These are phyloP conservation scores for Oconnorella tubifera DNA, from an alignment of 2,888 invertebrate species.

Conservation along the genomic window DNA sequence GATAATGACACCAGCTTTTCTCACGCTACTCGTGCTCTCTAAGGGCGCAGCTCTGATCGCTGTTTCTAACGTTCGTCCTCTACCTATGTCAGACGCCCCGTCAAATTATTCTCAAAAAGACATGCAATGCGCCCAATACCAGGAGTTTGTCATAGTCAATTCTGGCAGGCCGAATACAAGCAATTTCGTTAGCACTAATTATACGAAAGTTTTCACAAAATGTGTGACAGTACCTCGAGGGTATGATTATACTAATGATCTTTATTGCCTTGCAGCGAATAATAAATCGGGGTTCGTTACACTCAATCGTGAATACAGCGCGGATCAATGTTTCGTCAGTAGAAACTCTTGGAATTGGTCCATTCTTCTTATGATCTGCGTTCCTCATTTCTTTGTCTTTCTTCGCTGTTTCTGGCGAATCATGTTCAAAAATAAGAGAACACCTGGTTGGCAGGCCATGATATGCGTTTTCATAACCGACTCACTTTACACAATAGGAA, in stretches of 20 bases:
- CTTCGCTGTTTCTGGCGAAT: slow-evolving; percentile 21
- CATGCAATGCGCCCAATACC: not conserved
- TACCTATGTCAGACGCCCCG: not conserved
- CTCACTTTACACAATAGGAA: slow-evolving; percentile 66
- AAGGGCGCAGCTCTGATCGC: slow-evolving; percentile 28
- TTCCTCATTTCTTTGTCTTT: slow-evolving; percentile 20
- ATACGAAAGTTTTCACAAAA: not conserved
- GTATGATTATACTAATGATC: not conserved
- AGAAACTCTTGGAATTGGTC: slow-evolving; percentile 28
- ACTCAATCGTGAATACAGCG: not conserved
- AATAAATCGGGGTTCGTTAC: not conserved
- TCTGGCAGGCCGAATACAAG: no score
- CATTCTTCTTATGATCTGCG: slow-evolving; percentile 16
- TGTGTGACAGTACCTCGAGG: slow-evolving; percentile 4
- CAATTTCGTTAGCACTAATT: not conserved
- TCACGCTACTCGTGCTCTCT: slow-evolving; percentile 57
- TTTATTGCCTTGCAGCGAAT: slow-evolving; percentile 4
- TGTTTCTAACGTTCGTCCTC: slow-evolving; percentile 13
- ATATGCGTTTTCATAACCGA: slow-evolving; percentile 45
- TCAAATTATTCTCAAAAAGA: not conserved
- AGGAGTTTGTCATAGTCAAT: no score
- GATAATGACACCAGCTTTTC: slow-evolving; percentile 78
- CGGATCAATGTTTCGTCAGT: slow-evolving; percentile 11
- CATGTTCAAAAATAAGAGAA: slow-evolving; percentile 21
- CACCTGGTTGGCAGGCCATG: slow-evolving; percentile 1